Evolutionary conservation across 2,797 vertebrate species (phyloP), one percentile per base, ranked within the genome.

Genomic region (Hapalemur alaotrensis): DNA sequence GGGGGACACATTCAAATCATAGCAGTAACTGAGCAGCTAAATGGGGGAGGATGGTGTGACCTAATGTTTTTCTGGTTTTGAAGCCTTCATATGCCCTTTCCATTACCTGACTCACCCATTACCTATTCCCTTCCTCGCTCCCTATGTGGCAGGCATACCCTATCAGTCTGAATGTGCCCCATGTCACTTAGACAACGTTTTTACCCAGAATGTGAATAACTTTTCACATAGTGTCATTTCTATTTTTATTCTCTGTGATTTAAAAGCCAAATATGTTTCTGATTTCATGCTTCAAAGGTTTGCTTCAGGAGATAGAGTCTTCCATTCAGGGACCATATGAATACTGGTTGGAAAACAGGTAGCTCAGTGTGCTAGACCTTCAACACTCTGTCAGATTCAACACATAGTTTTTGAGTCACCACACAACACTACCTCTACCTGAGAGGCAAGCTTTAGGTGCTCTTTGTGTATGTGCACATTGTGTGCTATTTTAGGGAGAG

Each of bases 161-260:
- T 84, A 7, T 73, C 57, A 13, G 2, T 30, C 59, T 32, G 52
- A 91, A 73, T 70, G 38, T 28, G 23, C n/a, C 65, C 32, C 30
- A 8, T 83, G 91, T 88, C 22, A 30, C 69, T 69, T 23, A 46
- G 83, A 85, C 7, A 52, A 59, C 7, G 9, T 87, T 81, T 91
- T 84, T 79, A 90, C 35, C 35, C 13, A 84, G 78, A 92, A 93
- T 38, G 32, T 69, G 89, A 95, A 61, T 95, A 83, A 83, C 41
- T 67, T 67, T 88, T 92, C 81, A 76, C 35, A 80, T 25, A 28
- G 48, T 54, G 22, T 73, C 70, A 38, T 92, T 80, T 86, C 70
- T 95, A 11, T 93, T 89, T 95, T 95, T 84, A 84, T 80, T 92
- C 50, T 83, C 80, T 88, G 35, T 95, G 89, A 93, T 67, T 96